A percentile compares a stretch with the other conserved stretches of the same genome.
These are phyloP conservation scores for Emberiza fucata DNA, from an alignment of 2,113 vertebrate genomes.

Conservation along the genomic window DNA sequence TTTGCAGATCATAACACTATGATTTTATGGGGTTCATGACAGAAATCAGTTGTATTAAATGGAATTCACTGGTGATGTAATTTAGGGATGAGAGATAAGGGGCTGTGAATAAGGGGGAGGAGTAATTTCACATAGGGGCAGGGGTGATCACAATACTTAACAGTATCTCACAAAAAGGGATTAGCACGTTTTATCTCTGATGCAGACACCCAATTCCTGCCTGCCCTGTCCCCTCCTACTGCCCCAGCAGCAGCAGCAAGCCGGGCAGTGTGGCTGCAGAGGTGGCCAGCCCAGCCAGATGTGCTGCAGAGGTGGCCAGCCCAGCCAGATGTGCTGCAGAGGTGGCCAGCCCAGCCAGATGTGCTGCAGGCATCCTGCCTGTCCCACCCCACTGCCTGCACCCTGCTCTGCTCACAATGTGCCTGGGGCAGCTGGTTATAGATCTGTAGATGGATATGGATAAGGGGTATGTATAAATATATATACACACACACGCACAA, in stretches of 20 bases:
- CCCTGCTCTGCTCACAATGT: accelerated
- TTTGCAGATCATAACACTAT: not conserved
- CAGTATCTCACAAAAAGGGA: not conserved
- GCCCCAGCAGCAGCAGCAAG: not conserved
- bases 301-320: not conserved
- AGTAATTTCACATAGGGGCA: not conserved
- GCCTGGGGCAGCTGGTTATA: not conserved
- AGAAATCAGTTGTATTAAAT: not conserved
- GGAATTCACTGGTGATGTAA: not conserved
- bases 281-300: not conserved
- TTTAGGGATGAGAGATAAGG: not conserved
- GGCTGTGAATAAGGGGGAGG: not conserved
- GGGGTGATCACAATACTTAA: not conserved
- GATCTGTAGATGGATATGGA: accelerated
- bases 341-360: not conserved
- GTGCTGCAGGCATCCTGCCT: accelerated
- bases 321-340: not conserved
- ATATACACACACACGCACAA: not conserved
- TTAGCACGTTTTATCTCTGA: not conserved
- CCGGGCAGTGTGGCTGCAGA: not conserved
- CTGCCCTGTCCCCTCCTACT: not conserved
- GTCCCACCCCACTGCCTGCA: not conserved
- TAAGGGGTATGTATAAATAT: not conserved
- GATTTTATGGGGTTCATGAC: not conserved
- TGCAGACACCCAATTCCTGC: not conserved